Base-by-base conservation (phyloP, 2,113 vertebrate species). In the Pyxicephalus adspersus region DNA sequence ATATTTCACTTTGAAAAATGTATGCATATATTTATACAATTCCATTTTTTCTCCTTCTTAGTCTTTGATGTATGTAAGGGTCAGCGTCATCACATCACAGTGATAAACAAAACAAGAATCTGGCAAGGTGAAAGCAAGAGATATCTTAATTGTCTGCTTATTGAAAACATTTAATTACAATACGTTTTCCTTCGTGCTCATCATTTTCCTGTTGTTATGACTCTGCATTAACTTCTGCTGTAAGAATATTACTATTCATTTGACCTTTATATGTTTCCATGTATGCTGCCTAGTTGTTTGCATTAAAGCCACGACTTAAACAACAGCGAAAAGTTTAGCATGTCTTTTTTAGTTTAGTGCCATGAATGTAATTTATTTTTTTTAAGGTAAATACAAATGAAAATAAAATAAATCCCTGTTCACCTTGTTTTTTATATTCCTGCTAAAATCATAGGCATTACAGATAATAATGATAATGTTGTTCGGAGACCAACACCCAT, bases 161-260 rank as follows among this genome's bases (percentile, higher is more conserved):
- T 25, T 58, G 50, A 34, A 67, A 58, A 45, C 68, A 79, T 78
- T 58, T 60, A 23, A 23, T 74, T 16, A 34, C 16, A 74, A 18
- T 60, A 20, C 58, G 17, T 38, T 73, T 54, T 23, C 6, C 11
- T 22, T 50, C n/a, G 28, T 51, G 13, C 4, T 18, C 9, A 51
- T 18, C 25, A 51, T 51, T 22, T 29, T 64, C 15, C 61, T 31
- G 26, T 18, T 19, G 60, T 3, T 16, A 34, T n/a, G 20, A 5
- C 25, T 20, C 13, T 18, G 19, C 13, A 65, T 65, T 51, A 22
- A 3, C 23, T 25, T 60, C 11, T 38, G 55, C 38, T 45, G 38
- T 45, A 45, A 15, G 38, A 45, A 13, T 15, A 15, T 45, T 45
- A 8, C 15, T 45, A 15, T 45, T 38, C 7, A 38, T 38, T 45